phyloP scores from a whole-genome alignment of 2,888 invertebrate species.

The Caprella mutica region DNA sequence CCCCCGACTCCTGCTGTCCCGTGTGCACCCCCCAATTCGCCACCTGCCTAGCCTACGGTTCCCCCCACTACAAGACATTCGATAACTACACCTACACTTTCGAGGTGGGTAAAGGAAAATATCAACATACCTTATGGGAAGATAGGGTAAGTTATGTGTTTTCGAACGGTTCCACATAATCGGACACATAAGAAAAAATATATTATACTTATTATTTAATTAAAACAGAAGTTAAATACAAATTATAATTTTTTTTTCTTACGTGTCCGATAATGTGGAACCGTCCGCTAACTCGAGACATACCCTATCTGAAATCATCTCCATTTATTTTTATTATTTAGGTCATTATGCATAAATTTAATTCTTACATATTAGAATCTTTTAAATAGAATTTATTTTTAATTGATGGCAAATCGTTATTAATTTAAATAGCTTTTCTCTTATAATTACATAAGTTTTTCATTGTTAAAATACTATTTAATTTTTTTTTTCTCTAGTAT shows the following conservation, averaged over 20 bases:
- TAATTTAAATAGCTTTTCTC: too few relatives aligned
- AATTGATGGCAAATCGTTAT: too few relatives aligned
- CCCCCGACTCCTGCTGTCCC: slow-evolving; percentile 21
- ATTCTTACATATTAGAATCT: neutral
- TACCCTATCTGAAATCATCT: neutral
- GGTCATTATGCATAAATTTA: neutral
- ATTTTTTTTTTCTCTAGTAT: too few relatives aligned
- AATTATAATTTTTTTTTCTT: neutral
- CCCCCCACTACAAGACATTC: slow-evolving; percentile 89
- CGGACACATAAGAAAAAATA: too few relatives aligned
- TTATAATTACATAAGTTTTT: too few relatives aligned
- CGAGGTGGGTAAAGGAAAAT: slow-evolving; percentile 42
- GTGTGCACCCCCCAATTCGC: slow-evolving; percentile 21
- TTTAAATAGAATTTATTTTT: too few relatives aligned
- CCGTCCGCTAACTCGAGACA: too few relatives aligned
- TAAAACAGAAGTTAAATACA: neutral
- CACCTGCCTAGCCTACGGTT: slow-evolving; percentile 60
- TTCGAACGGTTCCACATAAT: neutral
- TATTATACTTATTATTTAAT: too few relatives aligned
- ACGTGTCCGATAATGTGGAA: too few relatives aligned
- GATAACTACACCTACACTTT: slow-evolving; percentile 90
- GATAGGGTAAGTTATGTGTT: neutral
- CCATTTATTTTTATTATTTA: slow-evolving; percentile 1
- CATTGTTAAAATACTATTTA: too few relatives aligned
- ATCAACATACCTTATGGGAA: neutral